Percentiles rank a stretch among this genome's conserved stretches.
These are phyloP conservation scores for Medauroidea extradentata DNA, from an alignment of 1,140 invertebrate species.

Conservation along the genomic window DNA sequence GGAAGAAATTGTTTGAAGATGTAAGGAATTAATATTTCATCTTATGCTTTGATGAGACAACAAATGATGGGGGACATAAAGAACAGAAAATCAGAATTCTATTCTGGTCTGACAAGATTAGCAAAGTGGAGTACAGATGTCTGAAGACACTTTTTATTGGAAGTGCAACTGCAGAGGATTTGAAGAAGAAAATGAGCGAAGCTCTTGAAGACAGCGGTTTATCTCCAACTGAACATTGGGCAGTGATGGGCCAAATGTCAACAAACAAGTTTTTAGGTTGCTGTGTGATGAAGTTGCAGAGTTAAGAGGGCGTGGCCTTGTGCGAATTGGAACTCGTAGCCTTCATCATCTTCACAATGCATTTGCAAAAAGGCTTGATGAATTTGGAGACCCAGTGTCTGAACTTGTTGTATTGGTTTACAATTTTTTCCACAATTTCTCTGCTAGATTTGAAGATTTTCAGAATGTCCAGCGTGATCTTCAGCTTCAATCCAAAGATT, in stretches of 20 bases:
- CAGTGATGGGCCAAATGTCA: conserved; percentile 32
- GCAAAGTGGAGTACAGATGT: no score
- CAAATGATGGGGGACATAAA: no score
- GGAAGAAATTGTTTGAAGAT: no score
- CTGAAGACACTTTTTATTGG: no score
- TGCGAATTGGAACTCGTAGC: conserved; percentile 25
- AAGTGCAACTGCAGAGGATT: no score
- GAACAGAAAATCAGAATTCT: no score
- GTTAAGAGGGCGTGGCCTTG: conserved; percentile 10
- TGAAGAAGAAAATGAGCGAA: no score
- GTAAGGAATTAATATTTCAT: no score
- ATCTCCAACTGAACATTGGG: conserved; percentile 16
- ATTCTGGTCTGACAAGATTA: no score
- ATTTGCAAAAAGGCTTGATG: conserved; percentile 26
- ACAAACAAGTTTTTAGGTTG: conserved; percentile 25
- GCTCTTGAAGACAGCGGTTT: no score
- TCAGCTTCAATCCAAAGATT: conserved; percentile 17
- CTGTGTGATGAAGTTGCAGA: conserved; percentile 23
- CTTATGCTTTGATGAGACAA: no score
- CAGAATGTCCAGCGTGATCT: conserved; percentile 18
- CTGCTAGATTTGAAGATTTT: conserved; percentile 28
- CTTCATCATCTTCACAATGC: conserved; percentile 27
- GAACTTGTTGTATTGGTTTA: conserved; percentile 23
- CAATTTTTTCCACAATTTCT: conserved; percentile 25
- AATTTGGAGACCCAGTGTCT: conserved; percentile 21